Evolutionary conservation across 2,888 invertebrate species (phyloP), one percentile per base, ranked within the genome.

Genomic region (Cosmia pyralina): DNA sequence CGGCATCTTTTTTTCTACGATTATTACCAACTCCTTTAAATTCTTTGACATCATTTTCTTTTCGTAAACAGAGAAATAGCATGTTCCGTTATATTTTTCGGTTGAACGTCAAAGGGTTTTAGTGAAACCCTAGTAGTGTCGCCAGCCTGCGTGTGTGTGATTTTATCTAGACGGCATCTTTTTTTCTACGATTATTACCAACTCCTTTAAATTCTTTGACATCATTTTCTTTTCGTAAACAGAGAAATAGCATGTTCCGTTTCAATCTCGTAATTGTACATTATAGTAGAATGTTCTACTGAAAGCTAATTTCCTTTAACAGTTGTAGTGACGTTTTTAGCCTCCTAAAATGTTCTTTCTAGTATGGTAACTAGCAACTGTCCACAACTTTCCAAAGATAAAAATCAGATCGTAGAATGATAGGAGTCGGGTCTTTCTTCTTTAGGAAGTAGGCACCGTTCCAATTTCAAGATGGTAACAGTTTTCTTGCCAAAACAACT

Each of bases 401-500:
- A 62, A 38, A 62, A 70, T 81, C 65, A 6, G 79, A 46, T 38
- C 53, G 22, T 55, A 71, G 46, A 76, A 34, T 38, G 28, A 67
- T 67, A 58, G 44, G 17, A 79, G 46, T 58, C 15, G 17, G 34
- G 38, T 22, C 22, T 63, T 59, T 50, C 44, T 75, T 55, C 13
- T 57, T 65, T 38, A 62, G 77, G 34, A 15, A 53, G 17, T n/a
- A 70, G 77, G 65, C 70, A 81, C 22, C 34, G 60, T 63, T 66
- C 82, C 77, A 77, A 79, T 66, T 81, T 57, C 11, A 55, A 58
- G 62, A 77, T 66, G 63, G 48, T 38, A 58, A 44, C 63, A 77
- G n/a, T 34, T 69, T 78, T 44, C 59, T 77, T 53, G 70, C 62
- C 57, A 75, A 79, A 82, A 38, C 66, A 58, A 69, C 77, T 70